Percentiles rank a stretch among this genome's conserved stretches.
phyloP scores from a whole-genome alignment of 2,797 vertebrate genomes.

The Hippoglossus hippoglossus region DNA sequence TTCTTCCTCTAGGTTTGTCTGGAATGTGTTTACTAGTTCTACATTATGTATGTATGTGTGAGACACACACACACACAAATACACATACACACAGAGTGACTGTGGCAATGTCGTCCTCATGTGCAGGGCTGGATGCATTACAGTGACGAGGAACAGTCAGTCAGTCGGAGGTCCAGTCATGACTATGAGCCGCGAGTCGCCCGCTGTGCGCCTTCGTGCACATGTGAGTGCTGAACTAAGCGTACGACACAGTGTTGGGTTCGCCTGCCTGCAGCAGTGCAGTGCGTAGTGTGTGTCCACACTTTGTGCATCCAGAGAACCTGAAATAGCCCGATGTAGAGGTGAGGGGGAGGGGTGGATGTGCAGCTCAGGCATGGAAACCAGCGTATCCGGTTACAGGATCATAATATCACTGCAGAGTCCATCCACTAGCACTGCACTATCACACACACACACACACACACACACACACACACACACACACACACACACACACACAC shows the following conservation, averaged over 20 bases:
- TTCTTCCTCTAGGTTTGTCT: slow-evolving; percentile 71
- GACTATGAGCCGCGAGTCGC: slow-evolving; percentile 21
- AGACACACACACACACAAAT: slow-evolving; percentile 5
- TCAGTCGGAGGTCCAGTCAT: slow-evolving; percentile 9
- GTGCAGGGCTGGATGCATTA: slow-evolving; percentile 55
- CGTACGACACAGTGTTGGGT: not conserved
- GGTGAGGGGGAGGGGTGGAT: slow-evolving; percentile 79
- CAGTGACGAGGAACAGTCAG: slow-evolving; percentile 23
- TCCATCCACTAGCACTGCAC: slow-evolving; percentile 70
- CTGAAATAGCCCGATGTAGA: slow-evolving; percentile 89
- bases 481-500: slow-evolving; percentile 45
- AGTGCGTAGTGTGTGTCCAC: slow-evolving; percentile 51
- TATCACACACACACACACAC: slow-evolving; percentile 51
- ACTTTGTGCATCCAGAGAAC: slow-evolving; percentile 84
- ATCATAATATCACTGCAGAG: slow-evolving; percentile 91
- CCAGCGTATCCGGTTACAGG: slow-evolving; percentile 94
- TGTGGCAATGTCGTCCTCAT: slow-evolving; percentile 48
- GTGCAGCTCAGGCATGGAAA: slow-evolving; percentile 89
- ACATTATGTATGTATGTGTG: slow-evolving; percentile 51
- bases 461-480: slow-evolving; percentile 39
- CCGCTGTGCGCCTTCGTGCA: not conserved
- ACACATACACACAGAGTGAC: slow-evolving; percentile 21
- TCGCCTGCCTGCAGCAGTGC: slow-evolving; percentile 54
- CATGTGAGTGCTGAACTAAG: not conserved
- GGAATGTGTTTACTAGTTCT: slow-evolving; percentile 78